Evolutionary conservation across 2,113 vertebrate species (phyloP).

Genomic region (Pantherophis guttatus): DNA sequence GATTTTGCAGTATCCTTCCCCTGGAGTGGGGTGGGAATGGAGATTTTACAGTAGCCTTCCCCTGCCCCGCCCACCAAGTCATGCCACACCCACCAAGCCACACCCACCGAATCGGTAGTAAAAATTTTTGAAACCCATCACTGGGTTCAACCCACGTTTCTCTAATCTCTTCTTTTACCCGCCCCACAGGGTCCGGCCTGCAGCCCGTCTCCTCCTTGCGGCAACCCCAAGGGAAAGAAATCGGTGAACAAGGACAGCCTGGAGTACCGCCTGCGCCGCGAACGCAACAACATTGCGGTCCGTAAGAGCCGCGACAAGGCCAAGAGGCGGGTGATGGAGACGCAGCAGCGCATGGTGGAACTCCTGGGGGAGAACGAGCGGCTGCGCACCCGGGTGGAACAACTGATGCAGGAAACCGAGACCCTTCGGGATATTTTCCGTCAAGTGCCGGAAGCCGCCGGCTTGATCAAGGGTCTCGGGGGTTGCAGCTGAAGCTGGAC

Average conservation of each 20-base stretch:
- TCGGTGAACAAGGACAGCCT: conserved; percentile 83
- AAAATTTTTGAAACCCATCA: too few relatives aligned
- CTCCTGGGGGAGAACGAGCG: conserved; percentile 86
- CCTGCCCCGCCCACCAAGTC: too few relatives aligned
- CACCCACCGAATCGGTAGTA: too few relatives aligned
- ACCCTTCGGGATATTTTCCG: conserved; percentile 84
- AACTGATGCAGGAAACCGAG: conserved; percentile 85
- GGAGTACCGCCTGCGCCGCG: conserved; percentile 82
- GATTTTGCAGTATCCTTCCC: too few relatives aligned
- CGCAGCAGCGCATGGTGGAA: conserved; percentile 84
- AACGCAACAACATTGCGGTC: conserved; percentile 88
- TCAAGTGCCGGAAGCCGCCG: conserved; percentile 75
- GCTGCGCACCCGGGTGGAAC: conserved; percentile 80
- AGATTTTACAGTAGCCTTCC: too few relatives aligned
- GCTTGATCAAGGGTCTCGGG: conserved; percentile 63
- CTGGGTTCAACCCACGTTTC: neutral
- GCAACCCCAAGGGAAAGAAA: conserved; percentile 71
- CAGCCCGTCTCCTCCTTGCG: conserved; percentile 59
- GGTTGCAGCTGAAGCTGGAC: conserved; percentile 56
- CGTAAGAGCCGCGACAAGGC: conserved; percentile 91
- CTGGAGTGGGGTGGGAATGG: too few relatives aligned
- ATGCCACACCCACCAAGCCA: too few relatives aligned
- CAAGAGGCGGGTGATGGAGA: conserved; percentile 81
- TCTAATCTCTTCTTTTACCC: neutral
- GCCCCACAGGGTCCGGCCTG: conserved; percentile 36